Base-by-base conservation (phyloP, 2,113 vertebrate genomes). In the Ramphastos sulfuratus region DNA sequence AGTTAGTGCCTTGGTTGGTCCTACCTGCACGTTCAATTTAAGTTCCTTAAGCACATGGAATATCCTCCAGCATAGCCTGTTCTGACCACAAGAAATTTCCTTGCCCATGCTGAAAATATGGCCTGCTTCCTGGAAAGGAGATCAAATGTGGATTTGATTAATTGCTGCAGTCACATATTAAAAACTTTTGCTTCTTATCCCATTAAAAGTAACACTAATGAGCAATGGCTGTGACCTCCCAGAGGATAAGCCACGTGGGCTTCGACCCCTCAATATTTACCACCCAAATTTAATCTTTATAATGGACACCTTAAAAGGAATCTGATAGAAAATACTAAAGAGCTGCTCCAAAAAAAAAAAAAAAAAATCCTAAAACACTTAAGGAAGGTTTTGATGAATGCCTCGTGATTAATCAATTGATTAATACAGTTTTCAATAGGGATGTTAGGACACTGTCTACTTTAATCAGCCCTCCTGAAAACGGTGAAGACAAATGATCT, bases 371-470 rank as follows among this genome's bases (percentile, higher is more conserved):
- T 98, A 96, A 98, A 98, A 98, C 98, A 98, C 98, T 97, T 97
- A 98, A 96, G 97, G 97, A 98, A 96, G 98, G 97, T 98, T 98
- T 97, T 98, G 98, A 98, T 98, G 98, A 99, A 99, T 99, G 99
- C 97, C 97, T 97, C 92, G 88, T 98, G 98, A 99, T 99, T 99
- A 99, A 99, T 99, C 99, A 99, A 98, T 98, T 99, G 98, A 99
- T 99, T 99, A 99, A 99, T 99, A 99, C 92, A 98, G 98, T 98
- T 98, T 99, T 98, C 98, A 99, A 99, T 98, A 98, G 97, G 98
- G 98, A 99, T 98, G 98, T 99, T 98, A 98, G 98, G 98, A 98
- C 98, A 98, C 97, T 98, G 98, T 99, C 98, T 98, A 98, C 99
- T 99, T 98, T 98, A 98, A 98, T 99, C 98, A 98, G 98, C 98